phyloP scores from a whole-genome alignment of 2,797 vertebrate species.

The Urosaurus nigricauda region DNA sequence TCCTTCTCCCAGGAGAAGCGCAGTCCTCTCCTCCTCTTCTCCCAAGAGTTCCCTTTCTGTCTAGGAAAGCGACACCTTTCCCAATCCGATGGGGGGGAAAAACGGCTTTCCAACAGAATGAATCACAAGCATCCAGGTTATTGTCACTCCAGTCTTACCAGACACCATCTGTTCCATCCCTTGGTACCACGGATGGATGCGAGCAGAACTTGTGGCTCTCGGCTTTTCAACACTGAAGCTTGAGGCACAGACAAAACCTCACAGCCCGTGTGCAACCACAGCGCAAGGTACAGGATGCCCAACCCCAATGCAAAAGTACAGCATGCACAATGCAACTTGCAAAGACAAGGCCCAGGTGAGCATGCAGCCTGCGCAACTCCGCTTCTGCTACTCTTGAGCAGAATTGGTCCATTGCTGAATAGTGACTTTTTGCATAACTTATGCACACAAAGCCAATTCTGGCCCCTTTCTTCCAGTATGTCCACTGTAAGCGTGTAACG shows the following conservation, averaged over 20 bases:
- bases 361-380: no score
- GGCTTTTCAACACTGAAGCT: rapidly evolving
- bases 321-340: no score
- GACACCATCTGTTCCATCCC: constrained; percentile 66
- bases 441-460: no score
- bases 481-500: no score
- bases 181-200: background rate
- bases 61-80: constrained; percentile 27
- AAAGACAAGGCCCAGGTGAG: no score
- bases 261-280: no score
- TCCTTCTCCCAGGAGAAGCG: background rate
- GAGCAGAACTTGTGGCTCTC: background rate
- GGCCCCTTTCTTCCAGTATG: no score
- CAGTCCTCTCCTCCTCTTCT: background rate
- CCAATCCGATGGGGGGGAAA: constrained; percentile 3
- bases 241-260: background rate
- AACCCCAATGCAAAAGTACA: no score
- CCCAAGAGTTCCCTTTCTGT: background rate
- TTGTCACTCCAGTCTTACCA: constrained; percentile 21
- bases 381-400: no score
- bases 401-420: no score
- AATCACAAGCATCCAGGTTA: constrained; percentile 44
- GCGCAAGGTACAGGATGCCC: no score
- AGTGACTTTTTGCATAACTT: no score
- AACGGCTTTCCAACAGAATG: constrained; percentile 51